A percentile compares a stretch with the other conserved stretches of the same genome.
phyloP scores from a whole-genome alignment of 1,140 invertebrate genomes.

The Achroia grisella region DNA sequence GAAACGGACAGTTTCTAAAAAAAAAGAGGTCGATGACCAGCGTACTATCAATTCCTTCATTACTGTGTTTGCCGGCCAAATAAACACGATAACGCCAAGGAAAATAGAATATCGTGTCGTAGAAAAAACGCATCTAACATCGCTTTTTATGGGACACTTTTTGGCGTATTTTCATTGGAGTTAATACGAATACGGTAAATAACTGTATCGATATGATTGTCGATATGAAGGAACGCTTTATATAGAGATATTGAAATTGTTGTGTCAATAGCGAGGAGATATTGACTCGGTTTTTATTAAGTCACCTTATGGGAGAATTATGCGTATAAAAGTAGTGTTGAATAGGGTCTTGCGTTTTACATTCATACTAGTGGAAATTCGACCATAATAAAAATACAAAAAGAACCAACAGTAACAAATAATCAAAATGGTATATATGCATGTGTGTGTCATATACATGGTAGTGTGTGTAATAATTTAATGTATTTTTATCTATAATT shows the following conservation, averaged over 20 bases:
- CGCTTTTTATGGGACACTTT: conserved; percentile 47
- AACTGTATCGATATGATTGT: conserved; percentile 37
- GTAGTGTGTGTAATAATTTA: no score
- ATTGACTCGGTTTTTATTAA: conserved; percentile 11
- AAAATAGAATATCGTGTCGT: conserved; percentile 31
- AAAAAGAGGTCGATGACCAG: conserved; percentile 41
- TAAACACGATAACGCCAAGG: conserved; percentile 49
- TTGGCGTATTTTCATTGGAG: conserved; percentile 45
- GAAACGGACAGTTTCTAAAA: conserved; percentile 4
- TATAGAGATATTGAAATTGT: conserved; percentile 39
- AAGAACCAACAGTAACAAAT: no score
- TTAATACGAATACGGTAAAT: conserved; percentile 54
- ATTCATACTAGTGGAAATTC: no score
- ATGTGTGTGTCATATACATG: no score
- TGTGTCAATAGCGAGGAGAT: conserved; percentile 22
- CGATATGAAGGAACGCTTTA: conserved; percentile 52
- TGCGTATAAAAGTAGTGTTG: neutral
- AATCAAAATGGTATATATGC: no score
- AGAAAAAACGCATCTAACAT: conserved; percentile 42
- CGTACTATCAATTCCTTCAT: conserved; percentile 62
- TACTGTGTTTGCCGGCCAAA: conserved; percentile 50
- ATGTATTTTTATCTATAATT: no score
- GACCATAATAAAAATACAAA: no score
- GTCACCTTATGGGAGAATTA: conserved; percentile 7
- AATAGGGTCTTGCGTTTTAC: no score